These are phyloP conservation scores for Camponotus vicinus DNA, from an alignment of 1,140 invertebrate genomes.

Conservation along the genomic window DNA sequence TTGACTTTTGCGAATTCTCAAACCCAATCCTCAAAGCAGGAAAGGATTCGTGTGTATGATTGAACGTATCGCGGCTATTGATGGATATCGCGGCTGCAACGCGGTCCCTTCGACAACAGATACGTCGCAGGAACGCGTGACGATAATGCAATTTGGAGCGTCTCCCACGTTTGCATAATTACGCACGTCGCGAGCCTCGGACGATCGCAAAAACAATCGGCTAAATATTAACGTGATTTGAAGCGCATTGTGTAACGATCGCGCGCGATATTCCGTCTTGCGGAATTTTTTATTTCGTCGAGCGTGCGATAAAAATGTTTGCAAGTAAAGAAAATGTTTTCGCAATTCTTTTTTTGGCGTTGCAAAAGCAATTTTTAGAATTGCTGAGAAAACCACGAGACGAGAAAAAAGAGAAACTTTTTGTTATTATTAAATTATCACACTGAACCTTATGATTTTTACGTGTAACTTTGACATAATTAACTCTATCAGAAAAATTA, in stretches of 20 bases:
- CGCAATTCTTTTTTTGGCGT: not conserved
- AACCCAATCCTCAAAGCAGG: not conserved
- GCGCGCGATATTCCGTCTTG: not conserved
- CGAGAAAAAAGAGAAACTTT: not conserved
- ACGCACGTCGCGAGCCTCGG: constrained; percentile 5
- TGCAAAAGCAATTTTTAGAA: not conserved
- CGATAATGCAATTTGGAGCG: constrained; percentile 35
- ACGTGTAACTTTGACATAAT: not conserved
- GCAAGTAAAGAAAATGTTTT: not conserved
- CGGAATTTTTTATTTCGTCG: constrained; percentile 9
- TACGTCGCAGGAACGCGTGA: not conserved
- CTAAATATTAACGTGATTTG: constrained; percentile 43
- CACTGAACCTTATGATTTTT: too few relatives aligned
- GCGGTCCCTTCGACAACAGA: not conserved
- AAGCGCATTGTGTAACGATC: constrained; percentile 20
- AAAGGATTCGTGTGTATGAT: not conserved
- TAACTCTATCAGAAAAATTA: not conserved
- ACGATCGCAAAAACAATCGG: constrained; percentile 26
- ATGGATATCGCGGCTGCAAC: not conserved
- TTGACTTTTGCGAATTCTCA: not conserved
- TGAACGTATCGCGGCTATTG: not conserved
- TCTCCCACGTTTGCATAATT: constrained; percentile 22
- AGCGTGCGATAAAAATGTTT: not conserved
- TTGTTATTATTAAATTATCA: too few relatives aligned
- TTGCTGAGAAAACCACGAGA: too few relatives aligned